phyloP scores from a whole-genome alignment of 1,140 invertebrate genomes.

The Bradynema listronoti region DNA sequence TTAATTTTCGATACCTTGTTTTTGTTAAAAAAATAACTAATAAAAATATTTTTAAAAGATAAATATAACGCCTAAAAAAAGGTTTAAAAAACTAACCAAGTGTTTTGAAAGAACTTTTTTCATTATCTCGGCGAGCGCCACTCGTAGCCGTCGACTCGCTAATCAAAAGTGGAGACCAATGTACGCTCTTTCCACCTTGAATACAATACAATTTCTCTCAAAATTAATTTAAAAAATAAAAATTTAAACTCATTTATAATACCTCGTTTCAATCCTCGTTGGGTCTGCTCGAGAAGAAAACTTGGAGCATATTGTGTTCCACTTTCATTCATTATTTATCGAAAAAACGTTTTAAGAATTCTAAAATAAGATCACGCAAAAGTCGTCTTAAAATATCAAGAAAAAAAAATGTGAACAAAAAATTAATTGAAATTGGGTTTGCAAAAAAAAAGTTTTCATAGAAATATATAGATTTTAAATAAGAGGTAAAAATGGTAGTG shows the following conservation, averaged over 20 bases:
- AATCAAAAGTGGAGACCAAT: constrained; percentile 31
- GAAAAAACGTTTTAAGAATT: no score
- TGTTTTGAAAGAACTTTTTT: not conserved
- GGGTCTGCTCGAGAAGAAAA: constrained; percentile 28
- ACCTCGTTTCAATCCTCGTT: constrained; percentile 15
- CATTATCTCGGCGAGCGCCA: not conserved
- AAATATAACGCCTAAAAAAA: constrained; percentile 24
- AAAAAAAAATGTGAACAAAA: no score
- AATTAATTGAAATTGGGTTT: no score
- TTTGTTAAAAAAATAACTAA: not conserved
- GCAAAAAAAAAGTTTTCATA: no score
- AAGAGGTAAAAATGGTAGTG: no score
- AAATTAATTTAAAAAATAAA: no score
- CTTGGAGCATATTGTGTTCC: constrained; percentile 20
- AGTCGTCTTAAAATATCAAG: no score
- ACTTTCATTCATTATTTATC: no score
- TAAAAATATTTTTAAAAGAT: no score
- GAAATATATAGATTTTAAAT: no score
- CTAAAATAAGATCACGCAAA: no score
- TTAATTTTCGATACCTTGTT: not conserved
- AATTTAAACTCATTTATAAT: not conserved
- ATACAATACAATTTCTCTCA: no score
- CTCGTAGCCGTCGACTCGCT: constrained; percentile 19
- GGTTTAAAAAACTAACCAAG: not conserved
- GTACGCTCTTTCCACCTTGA: constrained; percentile 22